A percentile compares a stretch with the other conserved stretches of the same genome.
Evolutionary conservation across 2,797 vertebrate genomes (phyloP).

Genomic region (Perodicticus potto): DNA sequence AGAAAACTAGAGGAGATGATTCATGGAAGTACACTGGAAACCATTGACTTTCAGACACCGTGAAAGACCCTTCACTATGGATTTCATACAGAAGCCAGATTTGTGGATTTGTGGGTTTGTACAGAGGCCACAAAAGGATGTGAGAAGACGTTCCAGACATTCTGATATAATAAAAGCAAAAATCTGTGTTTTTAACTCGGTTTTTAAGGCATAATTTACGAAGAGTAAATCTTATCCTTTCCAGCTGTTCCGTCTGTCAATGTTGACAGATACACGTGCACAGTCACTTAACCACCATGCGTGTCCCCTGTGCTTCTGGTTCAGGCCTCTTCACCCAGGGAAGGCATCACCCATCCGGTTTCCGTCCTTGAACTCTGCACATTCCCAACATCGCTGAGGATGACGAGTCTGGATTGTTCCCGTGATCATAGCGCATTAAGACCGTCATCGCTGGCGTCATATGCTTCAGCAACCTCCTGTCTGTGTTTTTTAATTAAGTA

Average conservation of each 20-base stretch:
- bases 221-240: no score
- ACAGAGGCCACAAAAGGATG: background rate
- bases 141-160: background rate
- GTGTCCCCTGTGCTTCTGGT: no score
- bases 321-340: no score
- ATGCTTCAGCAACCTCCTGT: background rate
- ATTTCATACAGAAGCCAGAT: background rate
- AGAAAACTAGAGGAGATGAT: background rate
- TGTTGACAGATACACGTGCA: no score
- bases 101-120: background rate
- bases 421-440: background rate
- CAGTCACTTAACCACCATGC: no score
- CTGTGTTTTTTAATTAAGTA: background rate
- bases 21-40: background rate
- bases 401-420: no score
- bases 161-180: background rate
- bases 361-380: no score
- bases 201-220: no score
- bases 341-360: no score
- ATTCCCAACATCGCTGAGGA: no score
- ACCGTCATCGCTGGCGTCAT: background rate
- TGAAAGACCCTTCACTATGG: background rate
- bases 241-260: no score
- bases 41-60: background rate
- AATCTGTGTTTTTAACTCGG: no score